These are phyloP conservation scores for Phaonia tiefii DNA, from an alignment of 2,888 invertebrate species.

Conservation along the genomic window DNA sequence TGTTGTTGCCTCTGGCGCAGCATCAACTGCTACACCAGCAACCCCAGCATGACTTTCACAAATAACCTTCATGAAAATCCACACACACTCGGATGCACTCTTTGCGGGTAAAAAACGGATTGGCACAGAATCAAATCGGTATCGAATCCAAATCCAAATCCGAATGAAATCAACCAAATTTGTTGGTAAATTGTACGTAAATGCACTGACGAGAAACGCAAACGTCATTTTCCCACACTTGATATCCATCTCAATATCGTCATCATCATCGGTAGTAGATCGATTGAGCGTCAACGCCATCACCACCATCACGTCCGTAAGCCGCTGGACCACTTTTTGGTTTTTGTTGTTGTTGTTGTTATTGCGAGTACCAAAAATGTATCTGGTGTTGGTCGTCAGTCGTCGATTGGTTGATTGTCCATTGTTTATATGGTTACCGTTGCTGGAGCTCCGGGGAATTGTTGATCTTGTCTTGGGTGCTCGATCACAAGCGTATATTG, in stretches of 20 bases:
- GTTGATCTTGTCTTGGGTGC: constrained; percentile 27
- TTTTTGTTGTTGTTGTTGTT: neutral
- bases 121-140: constrained; percentile 49
- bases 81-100: constrained; percentile 44
- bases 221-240: constrained; percentile 64
- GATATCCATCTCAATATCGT: constrained; percentile 43
- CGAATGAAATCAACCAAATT: constrained; percentile 49
- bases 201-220: constrained; percentile 47
- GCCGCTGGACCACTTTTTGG: neutral
- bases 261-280: neutral
- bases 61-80: constrained; percentile 64
- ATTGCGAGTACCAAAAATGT: constrained; percentile 5
- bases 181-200: constrained; percentile 47
- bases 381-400: neutral
- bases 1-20: constrained; percentile 16
- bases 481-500: neutral
- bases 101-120: constrained; percentile 46
- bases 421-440: neutral
- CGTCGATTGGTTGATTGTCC: constrained; percentile 21
- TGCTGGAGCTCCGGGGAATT: neutral
- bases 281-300: neutral
- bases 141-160: constrained; percentile 41
- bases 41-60: constrained; percentile 65
- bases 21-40: constrained; percentile 40
- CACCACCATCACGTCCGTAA: neutral